Base-by-base conservation (phyloP, 2,797 vertebrate genomes). In the Urosaurus nigricauda region DNA sequence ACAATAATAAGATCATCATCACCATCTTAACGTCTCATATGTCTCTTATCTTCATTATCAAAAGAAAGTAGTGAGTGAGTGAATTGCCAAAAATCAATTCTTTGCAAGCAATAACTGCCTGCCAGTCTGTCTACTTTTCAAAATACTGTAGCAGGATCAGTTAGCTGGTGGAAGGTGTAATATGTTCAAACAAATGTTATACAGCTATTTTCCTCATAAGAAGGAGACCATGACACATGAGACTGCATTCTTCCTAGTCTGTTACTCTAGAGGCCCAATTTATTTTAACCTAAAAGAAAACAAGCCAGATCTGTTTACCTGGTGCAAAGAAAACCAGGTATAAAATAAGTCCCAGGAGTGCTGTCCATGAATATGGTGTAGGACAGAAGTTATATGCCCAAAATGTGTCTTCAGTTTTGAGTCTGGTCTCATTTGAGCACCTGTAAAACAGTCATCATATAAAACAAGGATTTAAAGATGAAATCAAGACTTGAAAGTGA, bases 361-460 rank as follows among this genome's bases (percentile, higher is more conserved):
- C 98, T 86, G 98, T 97, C 99, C 99, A 99, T 81, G 98, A 98
- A 95, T 98, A 99, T 0, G 98, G 97, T 26, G 98, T 98, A 86
- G 99, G 99, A 53, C 99, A 99, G 97, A 99, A 99, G 94, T 99
- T 99, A 94, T 99, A 99, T 43, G 99, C 98, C 99, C 99, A 99
- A 95, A 97, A 98, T 68, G 96, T 96, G 40, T 97, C 97, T 92
- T 98, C 97, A 83, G 93, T 96, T 96, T 97, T 97, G 93, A 97
- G 96, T 86, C 94, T 92, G 13, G 97, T 98, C 94, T 98, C 96
- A 95, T 99, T 99, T 87, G 98, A 98, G 94, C 98, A 99, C 89
- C 99, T 99, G 93, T 89, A 97, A 93, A 89, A 93, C 85, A 93
- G 92, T 9, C 89, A 92, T 11, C 90, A 74, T 40, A 92, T 21